Conservation (phyloP, 2,888 invertebrate species). For the Eupelmus urozonus region DNA sequence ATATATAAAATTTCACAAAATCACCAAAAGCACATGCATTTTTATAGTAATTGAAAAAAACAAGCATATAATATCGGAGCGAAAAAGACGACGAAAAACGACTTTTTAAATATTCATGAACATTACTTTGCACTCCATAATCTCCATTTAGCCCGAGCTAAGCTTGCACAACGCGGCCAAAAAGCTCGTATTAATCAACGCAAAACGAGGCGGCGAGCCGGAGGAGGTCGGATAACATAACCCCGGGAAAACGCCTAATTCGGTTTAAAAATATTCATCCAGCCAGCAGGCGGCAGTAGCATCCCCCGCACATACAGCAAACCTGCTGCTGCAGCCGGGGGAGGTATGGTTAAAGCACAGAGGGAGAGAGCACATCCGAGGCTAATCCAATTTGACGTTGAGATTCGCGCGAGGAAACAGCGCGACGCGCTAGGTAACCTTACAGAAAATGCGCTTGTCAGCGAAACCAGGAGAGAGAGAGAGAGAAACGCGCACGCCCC, state of each 20-base stretch:
- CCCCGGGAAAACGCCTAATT: conserved; percentile 20
- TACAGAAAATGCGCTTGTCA: conserved; percentile 54
- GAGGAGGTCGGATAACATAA: background rate
- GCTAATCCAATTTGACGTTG: conserved; percentile 50
- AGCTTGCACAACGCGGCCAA: background rate
- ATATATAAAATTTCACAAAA: too few species aligned
- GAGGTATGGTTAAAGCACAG: background rate
- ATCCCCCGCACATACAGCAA: background rate
- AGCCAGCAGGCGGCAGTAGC: background rate
- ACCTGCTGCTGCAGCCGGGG: background rate
- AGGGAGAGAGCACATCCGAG: conserved; percentile 1
- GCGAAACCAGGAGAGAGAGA: conserved; percentile 39
- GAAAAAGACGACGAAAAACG: background rate
- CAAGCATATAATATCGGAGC: background rate
- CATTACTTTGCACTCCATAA: background rate
- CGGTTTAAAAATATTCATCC: conserved; percentile 19
- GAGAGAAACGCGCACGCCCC: conserved; percentile 5
- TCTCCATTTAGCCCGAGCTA: background rate
- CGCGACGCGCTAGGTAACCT: conserved; percentile 9
- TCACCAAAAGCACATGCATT: too few species aligned
- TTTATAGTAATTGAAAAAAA: too few species aligned
- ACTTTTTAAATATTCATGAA: background rate
- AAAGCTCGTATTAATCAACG: conserved; percentile 20
- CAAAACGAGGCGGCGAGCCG: conserved; percentile 1
- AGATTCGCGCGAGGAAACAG: conserved; percentile 19